Evolutionary conservation across 1,140 invertebrate genomes (phyloP).

Genomic region (Cephus cinctus): DNA sequence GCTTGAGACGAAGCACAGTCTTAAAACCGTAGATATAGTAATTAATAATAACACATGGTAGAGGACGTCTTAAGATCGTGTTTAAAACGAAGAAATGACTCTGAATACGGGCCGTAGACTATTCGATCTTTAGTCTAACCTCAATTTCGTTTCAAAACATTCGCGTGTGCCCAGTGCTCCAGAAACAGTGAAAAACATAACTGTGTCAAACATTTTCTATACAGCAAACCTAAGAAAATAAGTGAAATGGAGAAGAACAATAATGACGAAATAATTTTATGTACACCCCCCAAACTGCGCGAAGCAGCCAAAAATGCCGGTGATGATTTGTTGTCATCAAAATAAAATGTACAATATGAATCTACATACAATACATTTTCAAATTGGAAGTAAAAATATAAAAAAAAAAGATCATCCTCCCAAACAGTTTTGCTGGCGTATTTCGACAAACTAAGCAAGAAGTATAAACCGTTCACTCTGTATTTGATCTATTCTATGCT

Average conservation of each 20-base stretch:
- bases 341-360: not conserved
- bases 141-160: too few species aligned
- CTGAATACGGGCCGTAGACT: too few species aligned
- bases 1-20: too few species aligned
- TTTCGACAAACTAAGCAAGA: not conserved
- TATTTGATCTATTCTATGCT: not conserved
- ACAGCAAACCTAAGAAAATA: too few species aligned
- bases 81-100: too few species aligned
- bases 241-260: not conserved
- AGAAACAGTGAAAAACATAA: too few species aligned
- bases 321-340: not conserved
- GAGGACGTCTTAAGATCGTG: too few species aligned
- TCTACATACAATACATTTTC: not conserved
- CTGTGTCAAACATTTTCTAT: too few species aligned
- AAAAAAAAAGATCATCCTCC: not conserved
- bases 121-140: too few species aligned
- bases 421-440: not conserved
- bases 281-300: not conserved
- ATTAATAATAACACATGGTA: too few species aligned
- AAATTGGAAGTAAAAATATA: not conserved
- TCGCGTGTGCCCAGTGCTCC: too few species aligned
- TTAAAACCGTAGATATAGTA: too few species aligned
- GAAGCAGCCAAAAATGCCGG: not conserved
- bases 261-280: not conserved
- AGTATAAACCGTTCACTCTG: not conserved